A percentile compares a stretch with the other conserved stretches of the same genome.
Evolutionary conservation across 2,113 vertebrate genomes (phyloP).

Genomic region (Tapirus terrestris): DNA sequence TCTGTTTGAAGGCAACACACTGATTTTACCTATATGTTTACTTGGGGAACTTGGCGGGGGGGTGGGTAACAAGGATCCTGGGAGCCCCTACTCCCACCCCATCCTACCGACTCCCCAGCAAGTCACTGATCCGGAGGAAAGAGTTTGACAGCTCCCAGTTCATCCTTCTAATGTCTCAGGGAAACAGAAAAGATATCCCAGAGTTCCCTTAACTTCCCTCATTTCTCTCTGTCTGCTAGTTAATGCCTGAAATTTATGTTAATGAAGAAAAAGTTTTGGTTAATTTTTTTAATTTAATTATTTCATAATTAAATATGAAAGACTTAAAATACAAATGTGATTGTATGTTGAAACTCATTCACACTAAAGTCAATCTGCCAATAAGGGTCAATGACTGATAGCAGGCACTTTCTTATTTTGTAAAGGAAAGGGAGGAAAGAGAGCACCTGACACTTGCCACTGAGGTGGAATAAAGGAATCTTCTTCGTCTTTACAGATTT

Average conservation of each 20-base stretch:
- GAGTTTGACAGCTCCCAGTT: background rate
- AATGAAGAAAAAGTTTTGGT: slow-evolving; percentile 57
- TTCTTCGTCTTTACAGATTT: slow-evolving; percentile 6
- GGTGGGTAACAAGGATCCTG: background rate
- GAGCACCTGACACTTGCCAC: slow-evolving; percentile 20
- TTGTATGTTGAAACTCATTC: background rate
- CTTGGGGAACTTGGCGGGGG: background rate
- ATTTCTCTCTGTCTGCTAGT: slow-evolving; percentile 66
- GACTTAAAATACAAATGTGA: slow-evolving; percentile 49
- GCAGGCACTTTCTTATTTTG: slow-evolving; percentile 28
- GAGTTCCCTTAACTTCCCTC: slow-evolving; percentile 23
- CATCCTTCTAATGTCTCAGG: background rate
- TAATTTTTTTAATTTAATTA: no score
- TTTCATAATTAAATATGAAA: slow-evolving; percentile 52
- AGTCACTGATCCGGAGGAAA: background rate
- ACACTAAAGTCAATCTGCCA: background rate
- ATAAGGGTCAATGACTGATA: slow-evolving; percentile 3
- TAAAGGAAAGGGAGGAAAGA: slow-evolving; percentile 24
- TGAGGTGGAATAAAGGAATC: slow-evolving; percentile 31
- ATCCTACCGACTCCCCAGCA: background rate
- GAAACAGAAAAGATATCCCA: background rate
- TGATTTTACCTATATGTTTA: background rate
- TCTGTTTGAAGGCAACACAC: background rate
- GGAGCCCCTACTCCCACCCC: background rate
- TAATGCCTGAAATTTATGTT: slow-evolving; percentile 50